These are phyloP conservation scores for Anas bernieri DNA, from an alignment of 2,797 vertebrate species.

Conservation along the genomic window DNA sequence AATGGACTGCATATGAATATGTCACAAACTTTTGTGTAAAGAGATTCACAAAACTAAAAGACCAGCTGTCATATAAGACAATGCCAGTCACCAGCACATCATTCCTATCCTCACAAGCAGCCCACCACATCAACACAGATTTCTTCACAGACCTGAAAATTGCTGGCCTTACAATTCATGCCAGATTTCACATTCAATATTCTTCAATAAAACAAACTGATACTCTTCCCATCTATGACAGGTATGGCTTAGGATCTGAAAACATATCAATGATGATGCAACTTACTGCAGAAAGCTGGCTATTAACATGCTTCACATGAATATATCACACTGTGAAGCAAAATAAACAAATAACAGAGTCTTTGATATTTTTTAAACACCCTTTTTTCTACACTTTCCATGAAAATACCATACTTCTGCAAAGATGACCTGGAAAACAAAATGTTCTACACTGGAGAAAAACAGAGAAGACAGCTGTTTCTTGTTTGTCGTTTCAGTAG, in stretches of 20 bases:
- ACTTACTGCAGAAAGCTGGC: background rate
- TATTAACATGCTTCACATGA: background rate
- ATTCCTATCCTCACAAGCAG: background rate
- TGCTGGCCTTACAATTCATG: background rate
- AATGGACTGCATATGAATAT: background rate
- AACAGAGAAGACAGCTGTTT: background rate
- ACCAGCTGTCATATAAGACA: background rate
- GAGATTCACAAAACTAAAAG: background rate
- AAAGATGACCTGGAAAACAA: background rate
- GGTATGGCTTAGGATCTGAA: background rate
- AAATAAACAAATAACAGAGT: background rate
- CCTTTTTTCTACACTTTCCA: background rate
- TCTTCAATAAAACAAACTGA: conserved; percentile 16
- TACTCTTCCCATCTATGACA: background rate
- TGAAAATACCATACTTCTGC: background rate
- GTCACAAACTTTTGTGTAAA: background rate
- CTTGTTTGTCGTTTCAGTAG: background rate
- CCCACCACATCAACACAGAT: background rate
- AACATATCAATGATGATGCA: background rate
- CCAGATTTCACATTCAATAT: background rate
- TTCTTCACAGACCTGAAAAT: background rate
- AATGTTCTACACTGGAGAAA: background rate
- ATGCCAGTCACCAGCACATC: background rate
- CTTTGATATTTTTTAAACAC: background rate
- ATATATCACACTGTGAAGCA: background rate